Evolutionary conservation across 2,888 invertebrate species (phyloP).

Genomic region (Gerris lacustris): DNA sequence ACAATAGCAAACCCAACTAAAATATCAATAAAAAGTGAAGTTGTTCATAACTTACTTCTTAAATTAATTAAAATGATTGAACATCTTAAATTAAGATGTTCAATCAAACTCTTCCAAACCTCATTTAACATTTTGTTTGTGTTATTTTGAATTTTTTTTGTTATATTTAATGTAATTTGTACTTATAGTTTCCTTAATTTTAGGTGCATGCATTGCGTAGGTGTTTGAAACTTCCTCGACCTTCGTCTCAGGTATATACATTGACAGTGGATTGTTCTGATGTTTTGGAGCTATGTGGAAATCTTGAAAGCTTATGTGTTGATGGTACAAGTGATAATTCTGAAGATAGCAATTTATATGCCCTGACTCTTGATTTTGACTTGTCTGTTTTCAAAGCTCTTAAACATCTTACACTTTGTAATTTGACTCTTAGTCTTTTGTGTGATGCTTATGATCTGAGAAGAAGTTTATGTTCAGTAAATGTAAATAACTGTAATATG

Average conservation of each 20-base stretch:
- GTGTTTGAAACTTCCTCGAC: conserved; percentile 73
- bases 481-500: conserved; percentile 53
- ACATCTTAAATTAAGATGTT: no score
- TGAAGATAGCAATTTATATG: conserved; percentile 59
- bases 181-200: conserved; percentile 33
- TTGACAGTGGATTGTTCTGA: background rate
- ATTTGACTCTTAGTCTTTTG: conserved; percentile 56
- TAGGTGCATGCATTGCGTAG: conserved; percentile 84
- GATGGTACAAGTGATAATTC: background rate
- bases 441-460: conserved; percentile 49
- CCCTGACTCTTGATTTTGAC: conserved; percentile 67
- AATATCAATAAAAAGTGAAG: no score
- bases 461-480: conserved; percentile 50
- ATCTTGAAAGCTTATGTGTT: background rate
- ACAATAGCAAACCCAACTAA: no score
- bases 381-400: conserved; percentile 70
- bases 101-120: no score
- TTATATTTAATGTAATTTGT: no score
- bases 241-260: conserved; percentile 53
- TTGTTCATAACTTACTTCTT: no score
- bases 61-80: no score
- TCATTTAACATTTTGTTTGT: no score
- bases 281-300: background rate
- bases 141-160: no score
- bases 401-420: conserved; percentile 54